Percentiles rank a stretch among this genome's conserved stretches.
Evolutionary conservation across 2,888 invertebrate species (phyloP).

Genomic region (Oscheius sp.): DNA sequence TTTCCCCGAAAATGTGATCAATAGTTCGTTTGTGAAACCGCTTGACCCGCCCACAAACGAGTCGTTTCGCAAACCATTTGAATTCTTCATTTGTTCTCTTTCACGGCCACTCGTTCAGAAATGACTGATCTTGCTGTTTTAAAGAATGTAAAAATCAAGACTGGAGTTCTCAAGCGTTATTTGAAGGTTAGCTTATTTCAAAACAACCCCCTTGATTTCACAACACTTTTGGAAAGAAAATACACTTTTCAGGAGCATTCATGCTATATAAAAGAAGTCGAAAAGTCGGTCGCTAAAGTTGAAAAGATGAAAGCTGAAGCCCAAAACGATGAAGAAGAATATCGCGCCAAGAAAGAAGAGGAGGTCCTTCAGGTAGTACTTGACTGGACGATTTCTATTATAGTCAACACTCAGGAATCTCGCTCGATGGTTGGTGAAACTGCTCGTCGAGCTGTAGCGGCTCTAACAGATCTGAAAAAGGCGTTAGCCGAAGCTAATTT

Average conservation of each 20-base stretch:
- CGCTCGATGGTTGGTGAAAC: slow-evolving; percentile 48
- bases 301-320: slow-evolving; percentile 39
- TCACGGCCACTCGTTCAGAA: not conserved
- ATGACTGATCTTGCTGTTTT: slow-evolving; percentile 45
- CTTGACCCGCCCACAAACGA: too few species aligned
- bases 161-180: slow-evolving; percentile 47
- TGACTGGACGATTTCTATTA: not conserved
- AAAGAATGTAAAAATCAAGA: slow-evolving; percentile 51
- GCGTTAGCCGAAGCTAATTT: slow-evolving; percentile 22
- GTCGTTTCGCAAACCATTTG: too few species aligned
- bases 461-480: slow-evolving; percentile 30
- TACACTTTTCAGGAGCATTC: slow-evolving; percentile 37
- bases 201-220: not conserved
- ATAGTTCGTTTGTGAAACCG: too few species aligned
- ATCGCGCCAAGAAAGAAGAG: slow-evolving; percentile 50
- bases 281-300: slow-evolving; percentile 40
- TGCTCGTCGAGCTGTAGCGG: slow-evolving; percentile 30
- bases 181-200: slow-evolving; percentile 36
- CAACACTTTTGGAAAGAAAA: too few species aligned
- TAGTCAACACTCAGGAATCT: slow-evolving; percentile 43
- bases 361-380: slow-evolving; percentile 32
- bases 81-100: too few species aligned
- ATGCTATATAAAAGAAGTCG: slow-evolving; percentile 43
- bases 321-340: slow-evolving; percentile 49
- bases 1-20: too few species aligned